Conservation (phyloP, 2,888 invertebrate species). For the Troides helena region DNA sequence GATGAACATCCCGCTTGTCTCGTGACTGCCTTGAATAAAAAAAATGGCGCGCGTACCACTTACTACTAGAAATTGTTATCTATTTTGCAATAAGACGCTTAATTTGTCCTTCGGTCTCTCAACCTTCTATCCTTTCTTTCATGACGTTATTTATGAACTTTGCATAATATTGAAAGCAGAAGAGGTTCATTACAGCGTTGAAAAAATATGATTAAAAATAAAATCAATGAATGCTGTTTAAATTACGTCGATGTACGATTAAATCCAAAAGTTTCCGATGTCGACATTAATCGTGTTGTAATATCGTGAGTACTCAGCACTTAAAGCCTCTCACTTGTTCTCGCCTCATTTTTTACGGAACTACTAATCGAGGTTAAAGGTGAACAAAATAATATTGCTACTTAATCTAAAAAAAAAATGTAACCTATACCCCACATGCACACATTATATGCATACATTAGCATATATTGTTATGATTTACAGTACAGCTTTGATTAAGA, state of each 20-base stretch:
- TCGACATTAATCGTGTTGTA: neutral
- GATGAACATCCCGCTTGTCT: too few relatives aligned
- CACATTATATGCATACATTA: neutral
- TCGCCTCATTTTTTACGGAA: neutral
- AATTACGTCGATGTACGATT: neutral
- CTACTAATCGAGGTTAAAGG: slow-evolving; percentile 6
- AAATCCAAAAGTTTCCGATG: neutral
- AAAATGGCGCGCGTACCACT: too few relatives aligned
- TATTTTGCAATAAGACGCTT: too few relatives aligned
- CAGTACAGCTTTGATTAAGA: too few relatives aligned
- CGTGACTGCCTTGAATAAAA: too few relatives aligned
- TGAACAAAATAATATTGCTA: slow-evolving; percentile 28
- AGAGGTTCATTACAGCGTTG: neutral
- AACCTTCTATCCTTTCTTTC: too few relatives aligned
- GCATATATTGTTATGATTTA: too few relatives aligned
- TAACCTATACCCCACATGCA: neutral
- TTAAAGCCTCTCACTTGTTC: slow-evolving; percentile 3
- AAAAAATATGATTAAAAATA: neutral
- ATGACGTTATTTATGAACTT: too few relatives aligned
- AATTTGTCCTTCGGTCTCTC: too few relatives aligned
- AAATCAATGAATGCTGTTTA: neutral
- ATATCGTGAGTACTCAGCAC: slow-evolving; percentile 20
- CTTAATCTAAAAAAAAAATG: neutral
- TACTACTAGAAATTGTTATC: too few relatives aligned
- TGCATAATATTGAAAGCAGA: too few relatives aligned